phyloP scores from a whole-genome alignment of 2,888 invertebrate species.

The Tipula lateralis region DNA sequence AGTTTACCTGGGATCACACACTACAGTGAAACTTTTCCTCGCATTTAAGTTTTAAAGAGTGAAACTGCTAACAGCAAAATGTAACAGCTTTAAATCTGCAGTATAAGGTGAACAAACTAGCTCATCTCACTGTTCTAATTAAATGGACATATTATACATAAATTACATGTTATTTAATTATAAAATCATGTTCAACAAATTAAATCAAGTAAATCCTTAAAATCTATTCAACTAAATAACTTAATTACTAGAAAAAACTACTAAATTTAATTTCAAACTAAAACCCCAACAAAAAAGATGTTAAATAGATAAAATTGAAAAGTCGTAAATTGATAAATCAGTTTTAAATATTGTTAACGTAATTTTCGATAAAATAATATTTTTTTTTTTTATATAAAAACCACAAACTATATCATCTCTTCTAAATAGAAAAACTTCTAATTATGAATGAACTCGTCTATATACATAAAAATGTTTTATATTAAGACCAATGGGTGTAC shows the following conservation, averaged over 20 bases:
- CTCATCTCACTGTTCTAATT: no score
- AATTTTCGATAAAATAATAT: not conserved
- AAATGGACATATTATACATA: not conserved
- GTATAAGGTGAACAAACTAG: no score
- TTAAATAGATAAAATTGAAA: not conserved
- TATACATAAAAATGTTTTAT: not conserved
- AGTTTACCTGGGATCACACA: no score
- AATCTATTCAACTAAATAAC: not conserved
- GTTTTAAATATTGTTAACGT: not conserved
- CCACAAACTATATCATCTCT: slow-evolving; percentile 2
- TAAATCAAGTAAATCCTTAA: not conserved
- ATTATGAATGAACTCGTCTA: not conserved
- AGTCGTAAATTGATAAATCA: slow-evolving; percentile 1
- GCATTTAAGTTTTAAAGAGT: no score
- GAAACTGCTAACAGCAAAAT: no score
- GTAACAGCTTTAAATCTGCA: no score
- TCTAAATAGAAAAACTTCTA: not conserved
- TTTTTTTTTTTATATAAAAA: not conserved
- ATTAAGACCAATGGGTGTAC: not conserved
- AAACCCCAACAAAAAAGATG: not conserved
- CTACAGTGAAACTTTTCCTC: no score
- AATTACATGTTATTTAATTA: not conserved
- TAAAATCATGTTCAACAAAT: not conserved
- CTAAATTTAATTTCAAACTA: not conserved
- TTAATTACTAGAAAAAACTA: not conserved